phyloP scores from a whole-genome alignment of 2,113 vertebrate genomes.

The Pandion haliaetus region DNA sequence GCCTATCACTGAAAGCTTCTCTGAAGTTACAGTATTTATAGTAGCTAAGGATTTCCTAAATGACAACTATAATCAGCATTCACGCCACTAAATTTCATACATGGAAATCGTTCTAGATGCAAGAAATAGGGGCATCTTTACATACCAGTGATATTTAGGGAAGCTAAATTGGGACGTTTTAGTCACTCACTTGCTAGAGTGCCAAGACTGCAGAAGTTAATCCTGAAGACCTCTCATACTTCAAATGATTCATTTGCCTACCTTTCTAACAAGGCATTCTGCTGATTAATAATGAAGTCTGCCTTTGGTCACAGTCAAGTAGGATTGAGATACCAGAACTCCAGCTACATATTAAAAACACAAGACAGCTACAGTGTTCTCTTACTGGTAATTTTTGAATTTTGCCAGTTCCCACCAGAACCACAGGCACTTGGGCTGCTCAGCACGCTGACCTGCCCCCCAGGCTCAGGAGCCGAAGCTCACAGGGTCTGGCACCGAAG shows the following conservation, averaged over 20 bases:
- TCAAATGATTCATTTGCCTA: neutral
- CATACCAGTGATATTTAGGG: neutral
- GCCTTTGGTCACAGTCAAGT: neutral
- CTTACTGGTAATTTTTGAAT: neutral
- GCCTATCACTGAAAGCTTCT: neutral
- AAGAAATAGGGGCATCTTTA: neutral
- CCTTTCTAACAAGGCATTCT: neutral
- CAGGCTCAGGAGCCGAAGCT: neutral
- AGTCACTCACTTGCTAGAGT: neutral
- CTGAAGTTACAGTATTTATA: neutral
- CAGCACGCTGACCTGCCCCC: neutral
- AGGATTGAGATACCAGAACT: neutral
- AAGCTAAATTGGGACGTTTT: neutral
- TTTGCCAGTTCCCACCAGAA: neutral
- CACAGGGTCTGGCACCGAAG: fast-evolving
- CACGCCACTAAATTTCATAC: neutral
- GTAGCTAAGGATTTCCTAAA: neutral
- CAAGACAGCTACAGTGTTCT: neutral
- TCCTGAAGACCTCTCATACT: neutral
- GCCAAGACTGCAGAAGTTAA: neutral
- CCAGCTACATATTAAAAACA: neutral
- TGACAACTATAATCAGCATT: neutral
- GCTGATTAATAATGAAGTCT: neutral
- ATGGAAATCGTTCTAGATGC: neutral
- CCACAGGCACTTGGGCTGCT: neutral